Evolutionary conservation across 1,140 invertebrate genomes (phyloP).

Genomic region (Pseudomyrmex gracilis): DNA sequence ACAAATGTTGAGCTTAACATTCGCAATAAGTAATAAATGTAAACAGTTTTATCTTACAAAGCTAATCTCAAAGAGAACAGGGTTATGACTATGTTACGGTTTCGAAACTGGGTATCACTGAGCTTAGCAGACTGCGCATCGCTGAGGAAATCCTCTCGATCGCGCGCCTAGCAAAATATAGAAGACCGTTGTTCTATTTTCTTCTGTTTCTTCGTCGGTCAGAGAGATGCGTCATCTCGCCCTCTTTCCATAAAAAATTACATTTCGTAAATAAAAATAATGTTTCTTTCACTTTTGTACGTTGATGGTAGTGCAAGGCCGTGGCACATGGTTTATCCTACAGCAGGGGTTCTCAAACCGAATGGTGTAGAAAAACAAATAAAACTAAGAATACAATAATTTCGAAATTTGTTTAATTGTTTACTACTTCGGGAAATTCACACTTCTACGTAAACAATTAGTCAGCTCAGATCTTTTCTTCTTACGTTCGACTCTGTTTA

Average conservation of each 20-base stretch:
- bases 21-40: conserved; percentile 64
- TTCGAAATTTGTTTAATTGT: not conserved
- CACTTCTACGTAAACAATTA: conserved; percentile 5
- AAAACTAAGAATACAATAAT: not conserved
- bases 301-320: conserved; percentile 75
- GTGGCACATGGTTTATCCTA: conserved; percentile 72
- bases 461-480: not conserved
- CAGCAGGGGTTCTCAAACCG: conserved; percentile 50
- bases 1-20: conserved; percentile 71
- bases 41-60: conserved; percentile 71
- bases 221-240: conserved; percentile 35
- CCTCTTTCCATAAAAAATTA: conserved; percentile 73
- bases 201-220: conserved; percentile 47
- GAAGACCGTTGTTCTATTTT: conserved; percentile 64
- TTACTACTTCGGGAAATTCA: not conserved
- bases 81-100: conserved; percentile 69
- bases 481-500: not conserved
- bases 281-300: conserved; percentile 75
- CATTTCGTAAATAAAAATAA: conserved; percentile 76
- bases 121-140: conserved; percentile 58
- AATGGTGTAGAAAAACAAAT: not conserved
- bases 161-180: conserved; percentile 72
- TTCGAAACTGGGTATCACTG: conserved; percentile 70
- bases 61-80: conserved; percentile 74
- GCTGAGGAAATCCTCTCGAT: conserved; percentile 22